Evolutionary conservation across 2,113 vertebrate species (phyloP), one percentile per base, ranked within the genome.

Genomic region (Lamprotornis superbus): DNA sequence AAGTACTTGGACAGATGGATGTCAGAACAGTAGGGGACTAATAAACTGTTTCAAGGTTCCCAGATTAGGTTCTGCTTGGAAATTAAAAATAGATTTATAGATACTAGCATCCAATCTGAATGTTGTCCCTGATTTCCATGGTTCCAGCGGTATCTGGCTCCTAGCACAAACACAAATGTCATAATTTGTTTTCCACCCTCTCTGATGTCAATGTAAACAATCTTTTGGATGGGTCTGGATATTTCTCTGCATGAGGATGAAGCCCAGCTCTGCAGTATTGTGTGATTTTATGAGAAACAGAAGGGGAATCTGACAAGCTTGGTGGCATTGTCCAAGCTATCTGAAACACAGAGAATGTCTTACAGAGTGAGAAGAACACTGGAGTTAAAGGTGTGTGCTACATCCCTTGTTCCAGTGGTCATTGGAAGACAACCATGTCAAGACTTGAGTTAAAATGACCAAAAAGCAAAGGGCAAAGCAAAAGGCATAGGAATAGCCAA

Each of bases 131-230:
- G 79, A 95, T 77, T 94, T 93, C 91, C n/a, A 33, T 52, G 79
- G 80, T 86, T 94, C 83, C 90, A 79, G 93, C 55, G 35, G 71
- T 70, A 49, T 95, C 71, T 93, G 93, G 55, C 90, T 95, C 52
- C 78, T 44, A 90, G 47, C 39, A 77, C 78, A 84, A 93, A 94
- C 44, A 94, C 64, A 96, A 92, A 92, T 86, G 85, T 85, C 15
- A 13, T 75, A 30, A 96, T 91, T 96, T 97, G 75, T 95, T 96
- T 96, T 86, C 79, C 82, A 64, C 71, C 24, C 33, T n/a, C 50
- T 95, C 90, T 91, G 85, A 94, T 90, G 87, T 93, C 68, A 94
- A 86, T 60, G 88, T 92, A 97, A 97, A 90, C 87, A 88, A 17
- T 86, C 39, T 78, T 93, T 88, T 95, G 94, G 85, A 92, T 75